Evolutionary conservation across 2,113 vertebrate genomes (phyloP).

Genomic region (Ptilorrhoa leucosticta): DNA sequence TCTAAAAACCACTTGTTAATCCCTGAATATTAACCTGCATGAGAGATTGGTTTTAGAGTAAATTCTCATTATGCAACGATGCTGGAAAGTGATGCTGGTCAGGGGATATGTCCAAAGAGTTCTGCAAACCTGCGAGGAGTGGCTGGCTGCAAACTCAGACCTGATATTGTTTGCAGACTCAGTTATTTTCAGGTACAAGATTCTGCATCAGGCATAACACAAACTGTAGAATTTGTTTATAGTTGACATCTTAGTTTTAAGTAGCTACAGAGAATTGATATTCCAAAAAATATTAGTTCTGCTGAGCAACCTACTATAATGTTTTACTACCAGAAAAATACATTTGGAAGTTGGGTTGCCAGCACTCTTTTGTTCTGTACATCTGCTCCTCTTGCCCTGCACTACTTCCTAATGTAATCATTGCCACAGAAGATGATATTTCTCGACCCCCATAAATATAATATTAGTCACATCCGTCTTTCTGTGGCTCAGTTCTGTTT

Average conservation of each 20-base stretch:
- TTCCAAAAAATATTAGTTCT: background rate
- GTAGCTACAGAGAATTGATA: background rate
- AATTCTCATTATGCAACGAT: background rate
- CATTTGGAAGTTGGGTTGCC: background rate
- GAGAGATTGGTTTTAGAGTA: background rate
- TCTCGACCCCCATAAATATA: background rate
- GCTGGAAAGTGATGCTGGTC: background rate
- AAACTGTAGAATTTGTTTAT: background rate
- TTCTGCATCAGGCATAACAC: background rate
- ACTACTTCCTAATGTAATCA: background rate
- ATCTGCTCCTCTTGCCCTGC: background rate
- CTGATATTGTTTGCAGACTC: background rate
- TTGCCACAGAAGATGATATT: background rate
- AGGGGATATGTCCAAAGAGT: background rate
- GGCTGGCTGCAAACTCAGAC: background rate
- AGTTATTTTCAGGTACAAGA: background rate
- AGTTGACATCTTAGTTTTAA: background rate
- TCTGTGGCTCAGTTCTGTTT: background rate
- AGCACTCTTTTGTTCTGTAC: background rate
- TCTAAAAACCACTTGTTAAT: background rate
- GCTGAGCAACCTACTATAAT: background rate
- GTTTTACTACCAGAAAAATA: background rate
- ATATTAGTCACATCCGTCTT: background rate
- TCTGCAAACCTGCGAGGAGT: background rate
- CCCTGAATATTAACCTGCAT: background rate